These are phyloP conservation scores for Muntiacus muntjak DNA, from an alignment of 2,113 vertebrate species.

Conservation along the genomic window DNA sequence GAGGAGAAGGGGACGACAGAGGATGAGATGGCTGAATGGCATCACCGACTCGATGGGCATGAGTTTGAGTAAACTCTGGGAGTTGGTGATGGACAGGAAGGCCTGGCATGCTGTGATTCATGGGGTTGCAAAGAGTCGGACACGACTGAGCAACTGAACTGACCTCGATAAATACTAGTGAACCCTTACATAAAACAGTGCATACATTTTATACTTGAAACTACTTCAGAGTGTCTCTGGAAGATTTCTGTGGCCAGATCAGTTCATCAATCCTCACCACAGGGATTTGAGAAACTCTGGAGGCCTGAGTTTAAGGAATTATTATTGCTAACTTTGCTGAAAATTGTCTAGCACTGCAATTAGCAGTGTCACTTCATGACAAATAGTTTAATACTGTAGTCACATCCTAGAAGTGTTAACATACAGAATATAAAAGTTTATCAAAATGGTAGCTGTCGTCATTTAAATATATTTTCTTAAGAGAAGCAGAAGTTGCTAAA, in stretches of 20 bases:
- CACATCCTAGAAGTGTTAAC: background rate
- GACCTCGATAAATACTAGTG: background rate
- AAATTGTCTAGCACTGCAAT: background rate
- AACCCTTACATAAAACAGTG: background rate
- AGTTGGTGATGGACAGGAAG: no score
- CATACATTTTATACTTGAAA: slow-evolving; percentile 45
- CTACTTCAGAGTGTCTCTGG: background rate
- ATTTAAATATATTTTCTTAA: slow-evolving; percentile 23
- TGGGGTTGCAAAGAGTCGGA: no score
- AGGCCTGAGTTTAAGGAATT: slow-evolving; percentile 9
- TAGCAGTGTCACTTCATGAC: slow-evolving; percentile 2
- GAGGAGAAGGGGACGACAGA: no score
- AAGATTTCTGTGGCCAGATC: background rate
- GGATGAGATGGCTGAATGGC: no score
- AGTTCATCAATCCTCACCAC: background rate
- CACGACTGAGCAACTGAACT: no score
- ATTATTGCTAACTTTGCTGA: slow-evolving; percentile 10
- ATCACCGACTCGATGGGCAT: no score
- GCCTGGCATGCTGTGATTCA: no score
- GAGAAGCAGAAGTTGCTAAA: background rate
- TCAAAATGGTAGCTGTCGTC: background rate
- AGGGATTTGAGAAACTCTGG: background rate
- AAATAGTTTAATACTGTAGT: background rate
- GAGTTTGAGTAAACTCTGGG: no score
- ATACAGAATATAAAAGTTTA: background rate